A percentile compares a stretch with the other conserved stretches of the same genome.
Evolutionary conservation across 1,140 invertebrate species (phyloP).

Genomic region (Drosophila orena): DNA sequence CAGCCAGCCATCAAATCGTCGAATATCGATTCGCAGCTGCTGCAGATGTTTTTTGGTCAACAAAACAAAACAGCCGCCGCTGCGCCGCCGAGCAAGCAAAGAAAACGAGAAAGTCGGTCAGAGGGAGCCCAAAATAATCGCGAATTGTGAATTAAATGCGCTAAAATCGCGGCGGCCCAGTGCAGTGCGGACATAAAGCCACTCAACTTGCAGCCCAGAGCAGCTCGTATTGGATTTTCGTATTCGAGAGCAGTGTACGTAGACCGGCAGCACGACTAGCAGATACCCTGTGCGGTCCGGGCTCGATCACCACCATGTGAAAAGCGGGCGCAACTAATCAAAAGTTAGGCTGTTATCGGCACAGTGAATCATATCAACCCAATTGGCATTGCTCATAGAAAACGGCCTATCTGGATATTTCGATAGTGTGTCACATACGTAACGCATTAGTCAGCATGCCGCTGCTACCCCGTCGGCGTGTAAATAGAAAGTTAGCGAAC

Average conservation of each 20-base stretch:
- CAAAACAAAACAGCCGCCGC: slow-evolving; percentile 33
- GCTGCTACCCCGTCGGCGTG: not conserved
- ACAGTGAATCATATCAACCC: slow-evolving; percentile 24
- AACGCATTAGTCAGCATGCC: slow-evolving; percentile 29
- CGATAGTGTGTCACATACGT: slow-evolving; percentile 35
- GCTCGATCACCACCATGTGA: slow-evolving; percentile 15
- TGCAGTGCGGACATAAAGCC: not conserved
- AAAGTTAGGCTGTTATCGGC: not conserved
- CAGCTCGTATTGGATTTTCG: slow-evolving; percentile 31
- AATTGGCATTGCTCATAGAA: slow-evolving; percentile 6
- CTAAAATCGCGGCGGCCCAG: slow-evolving; percentile 3
- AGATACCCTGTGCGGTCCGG: slow-evolving; percentile 9
- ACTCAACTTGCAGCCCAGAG: slow-evolving; percentile 3
- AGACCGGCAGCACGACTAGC: slow-evolving; percentile 12
- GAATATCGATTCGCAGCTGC: slow-evolving; percentile 34
- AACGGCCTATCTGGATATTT: slow-evolving; percentile 17
- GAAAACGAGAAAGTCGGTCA: slow-evolving; percentile 26
- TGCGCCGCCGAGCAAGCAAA: slow-evolving; percentile 10
- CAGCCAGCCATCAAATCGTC: not conserved
- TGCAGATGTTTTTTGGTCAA: slow-evolving; percentile 36
- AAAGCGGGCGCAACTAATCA: not conserved
- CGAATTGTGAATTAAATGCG: slow-evolving; percentile 27
- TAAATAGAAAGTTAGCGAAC: slow-evolving; percentile 39
- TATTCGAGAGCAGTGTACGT: slow-evolving; percentile 20
- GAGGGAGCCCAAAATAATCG: slow-evolving; percentile 23